Evolutionary conservation across 2,797 vertebrate species (phyloP).

Genomic region (Chiropotes sagulatus): DNA sequence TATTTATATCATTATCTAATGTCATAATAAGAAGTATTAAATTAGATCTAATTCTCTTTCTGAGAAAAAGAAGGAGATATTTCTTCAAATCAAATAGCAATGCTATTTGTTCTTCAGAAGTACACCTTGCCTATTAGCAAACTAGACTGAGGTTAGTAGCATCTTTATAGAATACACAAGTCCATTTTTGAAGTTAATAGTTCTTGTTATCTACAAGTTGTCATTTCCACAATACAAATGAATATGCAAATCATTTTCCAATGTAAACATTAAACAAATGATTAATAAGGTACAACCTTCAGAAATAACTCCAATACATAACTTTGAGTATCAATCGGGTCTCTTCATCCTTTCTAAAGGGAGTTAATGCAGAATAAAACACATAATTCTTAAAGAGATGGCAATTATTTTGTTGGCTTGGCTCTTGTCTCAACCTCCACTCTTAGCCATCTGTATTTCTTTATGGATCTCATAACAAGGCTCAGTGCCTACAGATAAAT

Average conservation of each 20-base stretch:
- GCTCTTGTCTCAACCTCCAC: not conserved
- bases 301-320: not conserved
- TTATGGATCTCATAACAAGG: constrained; percentile 34
- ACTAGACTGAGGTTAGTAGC: not conserved
- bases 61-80: not conserved
- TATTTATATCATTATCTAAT: constrained; percentile 13
- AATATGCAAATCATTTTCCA: constrained; percentile 23
- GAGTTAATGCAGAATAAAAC: not conserved
- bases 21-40: constrained; percentile 25
- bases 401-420: constrained; percentile 1
- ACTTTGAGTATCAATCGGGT: not conserved
- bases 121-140: not conserved
- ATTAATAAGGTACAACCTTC: not conserved
- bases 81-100: constrained; percentile 23
- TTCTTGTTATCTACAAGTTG: constrained; percentile 3
- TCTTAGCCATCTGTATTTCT: constrained; percentile 13
- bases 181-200: constrained; percentile 4
- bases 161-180: constrained; percentile 20
- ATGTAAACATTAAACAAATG: not conserved
- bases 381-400: constrained; percentile 29
- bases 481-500: constrained; percentile 2
- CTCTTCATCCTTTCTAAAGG: constrained; percentile 31
- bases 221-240: constrained; percentile 13
- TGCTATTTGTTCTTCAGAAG: constrained; percentile 11
- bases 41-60: constrained; percentile 37